Evolutionary conservation across 2,888 invertebrate species (phyloP), one percentile per base, ranked within the genome.

Genomic region (Marronus borbonicus): DNA sequence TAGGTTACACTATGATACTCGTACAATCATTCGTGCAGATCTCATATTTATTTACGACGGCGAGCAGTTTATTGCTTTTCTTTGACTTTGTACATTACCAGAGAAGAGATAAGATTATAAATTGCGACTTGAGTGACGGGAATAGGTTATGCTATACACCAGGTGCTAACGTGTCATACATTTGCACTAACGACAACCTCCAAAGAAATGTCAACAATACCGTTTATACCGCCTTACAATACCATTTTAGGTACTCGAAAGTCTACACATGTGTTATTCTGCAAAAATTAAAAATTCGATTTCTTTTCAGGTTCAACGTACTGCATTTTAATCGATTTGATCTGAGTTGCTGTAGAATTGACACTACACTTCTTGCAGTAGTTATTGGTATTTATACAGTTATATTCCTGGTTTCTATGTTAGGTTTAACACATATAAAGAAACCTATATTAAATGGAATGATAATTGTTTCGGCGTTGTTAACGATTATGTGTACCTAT

Each of bases 191-290:
- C 12, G 12, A 20, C 7, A 4, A 3, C 4, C 0, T 1, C 20
- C 7, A 50, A 7, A 31, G 39, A 39, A 10, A 8, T 2, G 3
- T 4, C 28, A 76, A 76, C 36, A 66, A 76, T 17, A 76, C 55
- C 8, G 17, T 66, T 8, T 76, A 66, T 58, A 50, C 66, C 12
- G 65, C 76, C 17, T 39, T 66, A 7, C 76, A 76, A 52, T 66
- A 66, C 17, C 58, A 66, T 36, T 20, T 65, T 1, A 76, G 76
- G 76, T 76, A 66, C 31, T 36, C 1, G 31, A 31, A 44, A 44
- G 44, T 39, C 7, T 7, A 10, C 1, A 10, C 39, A 5, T 10
- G 36, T 39, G 7, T 39, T 8, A 10, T 39, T 39, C 8, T 5
- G 7, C 2, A 39, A 44, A 44, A 44, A 44, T 44, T 44, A 12